These are phyloP conservation scores for Crax fasciolata DNA, from an alignment of 2,797 vertebrate genomes.

Conservation along the genomic window DNA sequence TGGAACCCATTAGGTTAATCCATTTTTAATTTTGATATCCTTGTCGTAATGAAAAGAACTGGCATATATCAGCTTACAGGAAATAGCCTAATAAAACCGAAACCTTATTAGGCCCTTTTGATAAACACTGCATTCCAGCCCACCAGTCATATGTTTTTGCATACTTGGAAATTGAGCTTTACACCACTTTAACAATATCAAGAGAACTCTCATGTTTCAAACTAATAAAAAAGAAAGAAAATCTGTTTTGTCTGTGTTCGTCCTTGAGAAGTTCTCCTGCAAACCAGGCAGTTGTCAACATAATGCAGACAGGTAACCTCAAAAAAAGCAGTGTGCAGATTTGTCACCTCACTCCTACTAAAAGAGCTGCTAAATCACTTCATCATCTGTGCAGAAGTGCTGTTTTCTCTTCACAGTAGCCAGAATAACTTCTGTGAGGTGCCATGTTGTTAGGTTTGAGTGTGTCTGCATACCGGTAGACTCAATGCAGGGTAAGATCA, in stretches of 20 bases:
- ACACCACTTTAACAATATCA: slow-evolving; percentile 39
- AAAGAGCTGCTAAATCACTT: neutral
- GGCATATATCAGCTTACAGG: slow-evolving; percentile 67
- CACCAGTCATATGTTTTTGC: slow-evolving; percentile 70
- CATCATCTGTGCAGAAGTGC: neutral
- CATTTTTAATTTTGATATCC: slow-evolving; percentile 76
- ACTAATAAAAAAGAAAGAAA: slow-evolving; percentile 54
- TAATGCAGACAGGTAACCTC: neutral
- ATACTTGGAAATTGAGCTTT: slow-evolving; percentile 65
- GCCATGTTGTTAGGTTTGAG: neutral
- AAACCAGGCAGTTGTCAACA: neutral
- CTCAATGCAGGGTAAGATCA: neutral
- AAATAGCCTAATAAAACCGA: slow-evolving; percentile 69
- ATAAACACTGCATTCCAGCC: slow-evolving; percentile 73
- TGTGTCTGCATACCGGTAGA: neutral
- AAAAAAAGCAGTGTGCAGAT: neutral
- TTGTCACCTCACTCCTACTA: neutral
- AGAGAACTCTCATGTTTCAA: slow-evolving; percentile 54
- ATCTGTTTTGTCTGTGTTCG: slow-evolving; percentile 26
- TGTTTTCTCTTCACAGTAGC: neutral
- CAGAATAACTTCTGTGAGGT: neutral
- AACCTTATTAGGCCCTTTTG: slow-evolving; percentile 75
- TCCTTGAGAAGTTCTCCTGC: slow-evolving; percentile 7
- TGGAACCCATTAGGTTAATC: slow-evolving; percentile 70
- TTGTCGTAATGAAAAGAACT: slow-evolving; percentile 69